phyloP scores from a whole-genome alignment of 2,888 invertebrate species.

The Euplagia quadripunctaria region DNA sequence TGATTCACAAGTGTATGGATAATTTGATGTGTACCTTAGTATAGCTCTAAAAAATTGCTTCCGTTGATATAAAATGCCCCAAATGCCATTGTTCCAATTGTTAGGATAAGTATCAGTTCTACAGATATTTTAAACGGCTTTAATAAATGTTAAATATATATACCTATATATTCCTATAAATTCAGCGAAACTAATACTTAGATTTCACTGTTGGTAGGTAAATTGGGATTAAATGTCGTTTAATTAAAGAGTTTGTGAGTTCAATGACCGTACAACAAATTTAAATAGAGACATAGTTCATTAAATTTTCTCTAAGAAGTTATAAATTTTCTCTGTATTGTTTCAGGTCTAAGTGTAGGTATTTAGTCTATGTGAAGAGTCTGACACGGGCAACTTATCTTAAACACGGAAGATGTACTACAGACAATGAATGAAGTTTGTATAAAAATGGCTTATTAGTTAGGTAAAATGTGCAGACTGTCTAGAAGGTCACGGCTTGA shows the following conservation, averaged over 20 bases:
- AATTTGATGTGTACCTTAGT: neutral
- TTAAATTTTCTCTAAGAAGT: neutral
- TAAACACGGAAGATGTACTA: slow-evolving; percentile 7
- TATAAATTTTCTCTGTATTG: neutral
- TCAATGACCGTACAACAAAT: neutral
- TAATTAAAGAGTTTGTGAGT: neutral
- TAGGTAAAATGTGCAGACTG: slow-evolving; percentile 38
- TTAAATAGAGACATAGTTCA: neutral
- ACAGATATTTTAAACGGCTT: neutral
- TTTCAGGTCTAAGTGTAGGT: slow-evolving; percentile 1
- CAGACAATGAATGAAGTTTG: slow-evolving; percentile 19
- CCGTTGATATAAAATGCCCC: neutral
- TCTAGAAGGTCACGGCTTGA: slow-evolving; percentile 43
- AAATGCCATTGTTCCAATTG: slow-evolving; percentile 1
- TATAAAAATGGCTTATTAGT: slow-evolving; percentile 35
- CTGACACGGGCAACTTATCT: neutral
- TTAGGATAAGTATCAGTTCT: slow-evolving; percentile 1
- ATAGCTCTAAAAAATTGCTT: neutral
- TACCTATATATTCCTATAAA: neutral
- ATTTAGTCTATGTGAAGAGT: neutral
- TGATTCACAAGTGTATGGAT: neutral
- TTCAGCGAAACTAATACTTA: neutral
- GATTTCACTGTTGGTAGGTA: neutral
- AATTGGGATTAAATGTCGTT: neutral
- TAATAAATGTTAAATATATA: neutral